Conservation (phyloP, 1,140 invertebrate genomes). For the Mylabris phalerata region DNA sequence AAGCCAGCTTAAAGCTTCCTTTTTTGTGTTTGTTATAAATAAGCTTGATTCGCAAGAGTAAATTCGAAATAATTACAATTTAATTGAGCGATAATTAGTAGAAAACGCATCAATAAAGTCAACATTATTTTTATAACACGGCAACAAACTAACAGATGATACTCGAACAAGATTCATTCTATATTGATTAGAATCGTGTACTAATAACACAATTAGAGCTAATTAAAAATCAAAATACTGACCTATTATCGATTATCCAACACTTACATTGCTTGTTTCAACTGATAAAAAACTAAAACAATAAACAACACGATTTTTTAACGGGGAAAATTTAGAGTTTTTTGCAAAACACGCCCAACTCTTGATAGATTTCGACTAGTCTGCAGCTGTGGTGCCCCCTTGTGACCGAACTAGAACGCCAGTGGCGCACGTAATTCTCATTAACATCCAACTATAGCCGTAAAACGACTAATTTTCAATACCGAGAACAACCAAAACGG, state of each 20-base stretch:
- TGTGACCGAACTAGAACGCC: not conserved
- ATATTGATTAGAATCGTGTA: no score
- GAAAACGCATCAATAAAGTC: no score
- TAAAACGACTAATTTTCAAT: no score
- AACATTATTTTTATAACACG: no score
- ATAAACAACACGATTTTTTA: slow-evolving; percentile 16
- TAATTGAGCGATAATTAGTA: no score
- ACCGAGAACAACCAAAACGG: not conserved
- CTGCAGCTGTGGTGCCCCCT: slow-evolving; percentile 12
- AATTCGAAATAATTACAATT: no score
- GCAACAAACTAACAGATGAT: no score
- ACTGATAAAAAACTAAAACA: not conserved
- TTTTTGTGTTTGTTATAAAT: no score
- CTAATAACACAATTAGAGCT: not conserved
- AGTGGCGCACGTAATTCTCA: slow-evolving; percentile 1
- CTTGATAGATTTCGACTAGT: slow-evolving; percentile 20
- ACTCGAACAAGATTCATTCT: no score
- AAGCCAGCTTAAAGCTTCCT: not conserved
- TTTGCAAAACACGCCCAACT: slow-evolving; percentile 25
- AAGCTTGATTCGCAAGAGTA: no score
- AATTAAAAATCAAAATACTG: slow-evolving; percentile 5
- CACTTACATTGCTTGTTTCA: slow-evolving; percentile 9
- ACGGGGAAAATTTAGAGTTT: slow-evolving; percentile 11
- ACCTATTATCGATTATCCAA: slow-evolving; percentile 2
- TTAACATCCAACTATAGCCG: not conserved